These are phyloP conservation scores for Syrmaticus mikado DNA, from an alignment of 2,113 vertebrate species.

Conservation along the genomic window DNA sequence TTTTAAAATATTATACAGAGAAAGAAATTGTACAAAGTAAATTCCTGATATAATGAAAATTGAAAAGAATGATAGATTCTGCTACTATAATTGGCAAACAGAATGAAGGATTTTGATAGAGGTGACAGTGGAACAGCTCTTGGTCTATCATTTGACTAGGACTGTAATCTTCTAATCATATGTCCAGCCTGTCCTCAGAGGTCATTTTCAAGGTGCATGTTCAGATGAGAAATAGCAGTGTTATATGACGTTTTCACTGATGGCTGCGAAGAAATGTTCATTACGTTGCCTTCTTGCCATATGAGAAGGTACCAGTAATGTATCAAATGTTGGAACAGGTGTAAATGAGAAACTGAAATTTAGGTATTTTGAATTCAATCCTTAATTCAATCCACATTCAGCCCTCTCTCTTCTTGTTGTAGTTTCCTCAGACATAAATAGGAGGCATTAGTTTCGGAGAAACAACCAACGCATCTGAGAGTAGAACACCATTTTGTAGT, in stretches of 20 bases:
- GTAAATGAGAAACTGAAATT: background rate
- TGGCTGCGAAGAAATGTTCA: conserved; percentile 23
- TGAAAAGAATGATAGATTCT: conserved; percentile 23
- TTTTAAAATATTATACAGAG: conserved; percentile 21
- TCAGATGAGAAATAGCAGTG: background rate
- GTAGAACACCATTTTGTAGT: background rate
- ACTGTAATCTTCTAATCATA: conserved; percentile 43
- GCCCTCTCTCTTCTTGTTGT: background rate
- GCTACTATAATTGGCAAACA: conserved; percentile 29
- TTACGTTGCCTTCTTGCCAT: background rate
- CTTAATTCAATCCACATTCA: background rate
- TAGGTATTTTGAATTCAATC: background rate
- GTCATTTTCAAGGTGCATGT: conserved; percentile 6
- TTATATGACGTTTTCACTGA: conserved; percentile 1
- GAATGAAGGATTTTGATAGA: conserved; percentile 1
- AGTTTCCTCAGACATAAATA: background rate
- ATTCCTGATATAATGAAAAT: conserved; percentile 48
- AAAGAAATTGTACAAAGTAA: conserved; percentile 33
- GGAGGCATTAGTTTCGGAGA: background rate
- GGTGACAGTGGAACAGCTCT: conserved; percentile 5
- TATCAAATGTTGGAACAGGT: background rate
- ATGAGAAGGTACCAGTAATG: background rate
- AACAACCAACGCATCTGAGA: background rate
- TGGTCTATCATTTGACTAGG: conserved; percentile 15
- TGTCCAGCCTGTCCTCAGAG: conserved; percentile 32